Base-by-base conservation (phyloP, 1,140 invertebrate genomes). In the Frieseomelitta varia region DNA sequence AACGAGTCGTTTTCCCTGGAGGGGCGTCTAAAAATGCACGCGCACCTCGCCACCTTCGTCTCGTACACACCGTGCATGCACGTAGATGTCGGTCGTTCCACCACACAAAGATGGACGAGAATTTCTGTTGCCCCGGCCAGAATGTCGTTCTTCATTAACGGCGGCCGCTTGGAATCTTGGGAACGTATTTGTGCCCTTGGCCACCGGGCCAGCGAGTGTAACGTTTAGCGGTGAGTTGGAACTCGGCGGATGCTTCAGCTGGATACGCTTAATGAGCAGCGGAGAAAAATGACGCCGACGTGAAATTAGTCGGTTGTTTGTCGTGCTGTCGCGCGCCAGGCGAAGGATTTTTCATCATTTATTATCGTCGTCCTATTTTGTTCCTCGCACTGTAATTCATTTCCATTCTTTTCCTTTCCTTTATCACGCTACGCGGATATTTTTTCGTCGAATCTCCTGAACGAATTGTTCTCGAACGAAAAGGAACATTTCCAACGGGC, bases 21-120 rank as follows among this genome's bases (percentile, higher is more conserved):
- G 86, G 86, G 87, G 85, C 78, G 55, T 85, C 86, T 81, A 79
- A 88, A 88, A 79, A 78, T 85, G 79, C 87, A 75, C 79, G 86
- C 56, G 30, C 61, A 75, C 47, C 56, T 65, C 63, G 68, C 47
- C 74, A 78, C 83, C 79, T 85, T 88, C 71, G 71, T 30, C 24
- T 24, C 63, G 34, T 27, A 51, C 56, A 30, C 39, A 58, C n/a
- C n/a, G n/a, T n/a, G n/a, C 58, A 74, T 4, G 30, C 3, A 51
- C 15, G 21, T 21, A 21, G n/a, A n/a, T 17, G 0, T 14, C 47
- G 17, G 51, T 19, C 24, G n/a, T 6, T 34, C 39, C 39, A 47
- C 39, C 39, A 55, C 68, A 12, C n/a, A 6, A 19, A 34, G 6
- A 8, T 47, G 6, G 8, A 6, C 39, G 75, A 68, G 81, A 82